These are phyloP conservation scores for Tetranychus truncatus DNA, from an alignment of 2,888 invertebrate genomes.

Conservation along the genomic window DNA sequence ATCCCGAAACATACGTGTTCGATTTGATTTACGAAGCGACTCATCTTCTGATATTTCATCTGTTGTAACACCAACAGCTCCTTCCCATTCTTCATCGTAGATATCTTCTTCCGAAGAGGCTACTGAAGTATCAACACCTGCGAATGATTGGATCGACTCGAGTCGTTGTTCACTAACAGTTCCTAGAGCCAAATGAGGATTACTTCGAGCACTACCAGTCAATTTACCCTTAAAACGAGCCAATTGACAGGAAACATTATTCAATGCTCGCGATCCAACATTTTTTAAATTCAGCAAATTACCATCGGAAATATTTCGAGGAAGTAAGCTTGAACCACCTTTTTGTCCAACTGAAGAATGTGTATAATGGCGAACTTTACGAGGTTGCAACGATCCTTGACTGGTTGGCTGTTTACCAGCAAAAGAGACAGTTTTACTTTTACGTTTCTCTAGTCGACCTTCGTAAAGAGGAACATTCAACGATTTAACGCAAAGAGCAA, in stretches of 20 bases:
- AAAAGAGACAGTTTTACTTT: slow-evolving; percentile 24
- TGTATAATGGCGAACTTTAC: neutral
- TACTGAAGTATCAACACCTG: neutral
- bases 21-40: slow-evolving; percentile 4
- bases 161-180: slow-evolving; percentile 6
- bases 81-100: slow-evolving; percentile 19
- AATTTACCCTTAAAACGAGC: slow-evolving; percentile 34
- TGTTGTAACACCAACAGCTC: slow-evolving; percentile 23
- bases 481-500: slow-evolving; percentile 55
- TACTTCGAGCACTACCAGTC: neutral
- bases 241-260: slow-evolving; percentile 67
- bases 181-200: neutral
- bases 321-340: slow-evolving; percentile 27
- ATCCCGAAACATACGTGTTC: neutral
- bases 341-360: neutral
- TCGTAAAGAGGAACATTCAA: slow-evolving; percentile 43
- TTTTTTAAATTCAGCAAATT: slow-evolving; percentile 57
- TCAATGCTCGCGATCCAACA: slow-evolving; percentile 42
- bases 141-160: neutral
- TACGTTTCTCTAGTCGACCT: slow-evolving; percentile 40
- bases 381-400: neutral
- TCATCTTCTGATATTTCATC: slow-evolving; percentile 12
- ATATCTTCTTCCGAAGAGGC: slow-evolving; percentile 14
- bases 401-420: slow-evolving; percentile 39
- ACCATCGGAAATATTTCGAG: slow-evolving; percentile 71